These are phyloP conservation scores for Graptemys geographica DNA, from an alignment of 2,797 vertebrate genomes.

Conservation along the genomic window DNA sequence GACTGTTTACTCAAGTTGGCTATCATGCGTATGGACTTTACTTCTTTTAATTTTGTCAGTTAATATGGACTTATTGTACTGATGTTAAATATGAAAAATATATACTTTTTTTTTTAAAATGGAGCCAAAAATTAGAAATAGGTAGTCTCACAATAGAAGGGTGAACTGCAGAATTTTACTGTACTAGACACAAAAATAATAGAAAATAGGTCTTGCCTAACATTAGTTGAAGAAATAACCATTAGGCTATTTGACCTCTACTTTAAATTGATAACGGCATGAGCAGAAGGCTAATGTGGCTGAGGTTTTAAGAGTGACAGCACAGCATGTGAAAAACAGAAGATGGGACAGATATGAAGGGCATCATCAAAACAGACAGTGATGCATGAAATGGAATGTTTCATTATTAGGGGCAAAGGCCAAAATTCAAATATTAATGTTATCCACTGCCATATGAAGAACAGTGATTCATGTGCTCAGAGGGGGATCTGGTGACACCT, in stretches of 20 bases:
- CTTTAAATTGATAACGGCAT: background rate
- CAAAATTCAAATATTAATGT: background rate
- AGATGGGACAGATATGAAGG: background rate
- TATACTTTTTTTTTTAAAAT: background rate
- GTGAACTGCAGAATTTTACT: fast-evolving
- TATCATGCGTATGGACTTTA: background rate
- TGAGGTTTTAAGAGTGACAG: background rate
- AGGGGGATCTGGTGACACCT: background rate
- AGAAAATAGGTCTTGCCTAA: background rate
- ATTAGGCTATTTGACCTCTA: background rate
- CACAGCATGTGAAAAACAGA: fast-evolving
- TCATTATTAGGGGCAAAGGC: background rate
- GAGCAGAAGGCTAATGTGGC: background rate
- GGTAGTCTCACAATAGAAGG: background rate
- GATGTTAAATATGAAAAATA: background rate
- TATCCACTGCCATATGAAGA: background rate
- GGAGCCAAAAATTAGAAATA: background rate
- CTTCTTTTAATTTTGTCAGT: background rate
- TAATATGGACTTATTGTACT: background rate
- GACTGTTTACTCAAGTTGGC: fast-evolving
- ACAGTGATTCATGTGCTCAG: background rate
- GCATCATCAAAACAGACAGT: background rate
- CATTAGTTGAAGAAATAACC: background rate
- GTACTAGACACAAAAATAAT: background rate
- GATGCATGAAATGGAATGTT: fast-evolving